Base-by-base conservation (phyloP, 2,113 vertebrate genomes). In the Nothoprocta pentlandii region DNA sequence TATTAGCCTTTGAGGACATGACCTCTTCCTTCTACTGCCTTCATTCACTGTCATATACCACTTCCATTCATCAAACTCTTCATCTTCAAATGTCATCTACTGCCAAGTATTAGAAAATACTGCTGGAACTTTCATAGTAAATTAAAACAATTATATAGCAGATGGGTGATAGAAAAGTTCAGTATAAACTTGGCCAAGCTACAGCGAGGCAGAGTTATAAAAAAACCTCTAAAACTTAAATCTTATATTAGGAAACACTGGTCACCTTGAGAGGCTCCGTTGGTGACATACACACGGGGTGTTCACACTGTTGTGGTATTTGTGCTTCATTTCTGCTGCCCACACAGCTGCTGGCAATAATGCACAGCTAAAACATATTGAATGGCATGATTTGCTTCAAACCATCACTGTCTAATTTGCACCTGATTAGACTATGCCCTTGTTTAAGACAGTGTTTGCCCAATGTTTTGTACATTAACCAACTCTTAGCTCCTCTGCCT, bases 301-400 rank as follows among this genome's bases (percentile, higher is more conserved):
- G 22, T 1, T 66, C 32, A 58, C 64, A 56, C 2, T 17, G 3
- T 66, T 94, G 62, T 80, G 14, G 9, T 85, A 44, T 53, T 54
- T 28, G 4, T 47, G 16, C 80, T 93, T 47, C 41, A 73, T 85
- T 76, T 46, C 36, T 63, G 59, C 41, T 42, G 34, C 63, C 44
- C 42, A 2, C 2, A 9, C 61, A 85, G 34, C 63, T 73, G 12
- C 14, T 93, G 44, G 58, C 32, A 80, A 61, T 73, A 90, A 84
- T 10, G 16, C 26, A 74, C 4, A 70, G 44, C 34, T 21, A 53
- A 84, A 66, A 30, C 56, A 36, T 44, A 62, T 66, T 0, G 3
- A 83, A 93, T 49, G 14, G 9, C 61, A 25, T 5, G 22, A 69
- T 74, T 82, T 82, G 30, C 41, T 90, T 92, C 68, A 86, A 88